Percentiles rank a stretch among this genome's conserved stretches.
Conservation (phyloP, 2,113 vertebrate genomes). For the Corythornis madagascariensis region DNA sequence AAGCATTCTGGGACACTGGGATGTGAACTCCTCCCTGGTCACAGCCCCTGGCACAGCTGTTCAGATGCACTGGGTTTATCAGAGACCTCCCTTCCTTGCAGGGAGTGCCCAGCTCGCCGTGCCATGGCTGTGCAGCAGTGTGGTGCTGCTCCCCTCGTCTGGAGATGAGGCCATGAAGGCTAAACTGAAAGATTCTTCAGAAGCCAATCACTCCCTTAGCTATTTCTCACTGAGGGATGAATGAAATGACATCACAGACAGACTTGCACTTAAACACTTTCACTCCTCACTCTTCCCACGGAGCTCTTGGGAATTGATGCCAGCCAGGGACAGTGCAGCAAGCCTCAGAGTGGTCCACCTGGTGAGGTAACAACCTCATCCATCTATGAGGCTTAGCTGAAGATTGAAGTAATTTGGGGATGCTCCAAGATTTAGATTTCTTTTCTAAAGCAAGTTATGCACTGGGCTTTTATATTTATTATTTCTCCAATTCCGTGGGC, state of each 20-base stretch:
- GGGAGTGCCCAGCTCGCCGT: background rate
- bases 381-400: background rate
- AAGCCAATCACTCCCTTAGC: background rate
- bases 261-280: background rate
- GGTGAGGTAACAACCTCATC: background rate
- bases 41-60: background rate
- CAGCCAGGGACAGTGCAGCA: background rate
- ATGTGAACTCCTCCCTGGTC: background rate
- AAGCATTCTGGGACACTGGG: background rate
- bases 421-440: background rate
- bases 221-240: background rate
- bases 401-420: background rate
- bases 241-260: background rate
- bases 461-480: background rate
- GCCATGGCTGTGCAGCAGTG: accelerated
- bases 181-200: background rate
- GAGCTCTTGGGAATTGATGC: background rate
- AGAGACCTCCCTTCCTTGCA: background rate
- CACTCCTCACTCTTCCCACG: background rate
- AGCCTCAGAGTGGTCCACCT: background rate
- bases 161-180: background rate
- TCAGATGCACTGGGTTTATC: background rate
- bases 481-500: background rate
- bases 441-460: background rate
- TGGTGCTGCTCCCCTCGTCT: background rate